These are phyloP conservation scores for Aphelenchoides bicaudatus DNA, from an alignment of 2,888 invertebrate genomes.

Conservation along the genomic window DNA sequence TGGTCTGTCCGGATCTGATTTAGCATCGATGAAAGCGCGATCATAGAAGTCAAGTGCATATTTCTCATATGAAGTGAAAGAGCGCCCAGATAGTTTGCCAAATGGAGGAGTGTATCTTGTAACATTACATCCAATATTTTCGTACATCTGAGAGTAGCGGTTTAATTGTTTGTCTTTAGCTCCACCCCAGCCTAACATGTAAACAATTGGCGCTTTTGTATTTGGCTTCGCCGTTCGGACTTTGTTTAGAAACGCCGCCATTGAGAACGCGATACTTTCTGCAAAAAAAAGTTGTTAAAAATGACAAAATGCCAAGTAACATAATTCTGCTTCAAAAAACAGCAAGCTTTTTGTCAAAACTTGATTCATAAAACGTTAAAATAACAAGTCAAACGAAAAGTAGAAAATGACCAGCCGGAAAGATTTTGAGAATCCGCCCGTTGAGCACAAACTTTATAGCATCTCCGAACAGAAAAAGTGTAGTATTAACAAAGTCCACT, in stretches of 20 bases:
- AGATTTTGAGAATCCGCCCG: too few species aligned
- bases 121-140: background rate
- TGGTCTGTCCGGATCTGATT: background rate
- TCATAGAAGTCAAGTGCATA: background rate
- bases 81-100: background rate
- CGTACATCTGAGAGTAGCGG: background rate
- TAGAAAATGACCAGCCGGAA: background rate
- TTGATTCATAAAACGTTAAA: background rate
- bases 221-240: background rate
- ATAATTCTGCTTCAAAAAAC: too few species aligned
- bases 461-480: too few species aligned
- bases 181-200: constrained; percentile 7
- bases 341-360: background rate
- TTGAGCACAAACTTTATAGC: too few species aligned
- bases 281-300: background rate
- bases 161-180: constrained; percentile 1
- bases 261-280: background rate
- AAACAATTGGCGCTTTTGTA: background rate
- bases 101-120: background rate
- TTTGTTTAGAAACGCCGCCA: background rate
- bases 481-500: too few species aligned
- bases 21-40: background rate
- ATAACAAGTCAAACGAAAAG: background rate
- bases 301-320: background rate
- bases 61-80: background rate